These are phyloP conservation scores for Timandra comae DNA, from an alignment of 2,888 invertebrate genomes.

Conservation along the genomic window DNA sequence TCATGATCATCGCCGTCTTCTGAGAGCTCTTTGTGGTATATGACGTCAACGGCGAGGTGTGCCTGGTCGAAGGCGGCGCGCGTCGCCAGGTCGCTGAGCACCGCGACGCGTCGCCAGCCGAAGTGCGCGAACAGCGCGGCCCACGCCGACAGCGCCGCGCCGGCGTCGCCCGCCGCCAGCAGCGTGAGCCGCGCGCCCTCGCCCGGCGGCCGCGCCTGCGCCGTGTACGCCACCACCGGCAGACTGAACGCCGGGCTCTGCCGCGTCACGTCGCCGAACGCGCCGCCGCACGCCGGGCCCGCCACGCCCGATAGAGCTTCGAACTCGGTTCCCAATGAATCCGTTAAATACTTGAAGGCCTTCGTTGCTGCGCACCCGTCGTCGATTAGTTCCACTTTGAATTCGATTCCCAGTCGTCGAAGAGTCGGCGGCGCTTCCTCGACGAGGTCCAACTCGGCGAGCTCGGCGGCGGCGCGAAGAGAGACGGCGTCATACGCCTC, in stretches of 20 bases:
- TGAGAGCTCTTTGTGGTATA: constrained; percentile 44
- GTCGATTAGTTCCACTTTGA: constrained; percentile 48
- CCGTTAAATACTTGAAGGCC: constrained; percentile 49
- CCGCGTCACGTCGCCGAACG: constrained; percentile 51
- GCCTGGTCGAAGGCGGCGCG: constrained; percentile 37
- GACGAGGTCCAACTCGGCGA: constrained; percentile 42
- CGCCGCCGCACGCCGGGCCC: constrained; percentile 57
- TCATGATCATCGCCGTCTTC: constrained; percentile 45
- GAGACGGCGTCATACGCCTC: constrained; percentile 27
- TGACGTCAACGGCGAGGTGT: constrained; percentile 34
- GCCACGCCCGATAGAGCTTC: constrained; percentile 48
- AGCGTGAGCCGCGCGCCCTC: constrained; percentile 32
- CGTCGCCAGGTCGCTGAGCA: constrained; percentile 46
- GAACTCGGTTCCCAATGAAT: constrained; percentile 51
- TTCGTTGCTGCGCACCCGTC: constrained; percentile 48
- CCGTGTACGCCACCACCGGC: constrained; percentile 52
- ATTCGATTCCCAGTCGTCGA: constrained; percentile 18
- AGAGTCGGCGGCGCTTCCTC: constrained; percentile 8
- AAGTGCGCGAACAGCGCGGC: constrained; percentile 30
- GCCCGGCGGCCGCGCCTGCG: constrained; percentile 38
- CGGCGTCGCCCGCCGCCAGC: constrained; percentile 45
- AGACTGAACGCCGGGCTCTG: constrained; percentile 43
- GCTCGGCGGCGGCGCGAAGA: constrained; percentile 44
- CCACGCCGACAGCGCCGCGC: constrained; percentile 24
- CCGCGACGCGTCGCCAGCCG: constrained; percentile 49